phyloP scores from a whole-genome alignment of 2,113 vertebrate species.

The Psittacula cyanocephala region DNA sequence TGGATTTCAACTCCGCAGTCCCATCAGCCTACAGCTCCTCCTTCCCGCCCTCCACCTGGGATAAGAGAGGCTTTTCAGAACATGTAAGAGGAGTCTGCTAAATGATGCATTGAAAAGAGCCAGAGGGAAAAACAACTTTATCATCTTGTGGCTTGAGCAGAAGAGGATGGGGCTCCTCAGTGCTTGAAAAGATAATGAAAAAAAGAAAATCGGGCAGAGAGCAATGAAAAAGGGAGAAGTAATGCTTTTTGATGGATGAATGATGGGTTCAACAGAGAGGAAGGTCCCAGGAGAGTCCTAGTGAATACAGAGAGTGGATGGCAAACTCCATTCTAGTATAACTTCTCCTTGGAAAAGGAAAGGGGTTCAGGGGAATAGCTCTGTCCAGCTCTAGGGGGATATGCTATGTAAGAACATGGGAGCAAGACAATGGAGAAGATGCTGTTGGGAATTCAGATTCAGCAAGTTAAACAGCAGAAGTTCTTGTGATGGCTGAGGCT shows the following conservation, averaged over 20 bases:
- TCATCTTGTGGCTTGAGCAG: constrained; percentile 25
- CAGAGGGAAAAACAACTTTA: constrained; percentile 53
- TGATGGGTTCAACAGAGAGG: neutral
- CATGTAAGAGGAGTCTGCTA: constrained; percentile 53
- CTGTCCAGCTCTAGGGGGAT: neutral
- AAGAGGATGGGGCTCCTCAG: constrained; percentile 9
- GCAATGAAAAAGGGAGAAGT: constrained; percentile 12
- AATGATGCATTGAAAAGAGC: constrained; percentile 58
- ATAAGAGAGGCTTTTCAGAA: constrained; percentile 48
- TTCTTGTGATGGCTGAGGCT: rapidly evolving
- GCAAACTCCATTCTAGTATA: neutral
- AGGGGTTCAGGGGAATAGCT: neutral
- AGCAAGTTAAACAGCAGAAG: neutral
- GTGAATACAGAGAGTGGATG: neutral
- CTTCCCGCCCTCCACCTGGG: constrained; percentile 5
- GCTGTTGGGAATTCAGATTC: neutral
- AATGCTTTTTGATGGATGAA: constrained; percentile 29
- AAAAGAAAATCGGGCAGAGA: neutral
- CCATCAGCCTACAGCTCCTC: neutral
- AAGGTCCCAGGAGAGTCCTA: neutral
- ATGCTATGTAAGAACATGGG: neutral
- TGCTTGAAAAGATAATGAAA: constrained; percentile 47
- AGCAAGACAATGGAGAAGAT: neutral
- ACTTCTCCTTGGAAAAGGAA: neutral
- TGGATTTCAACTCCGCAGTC: constrained; percentile 22